A percentile compares a stretch with the other conserved stretches of the same genome.
Evolutionary conservation across 2,888 invertebrate species (phyloP).

Genomic region (Sesia apiformis): DNA sequence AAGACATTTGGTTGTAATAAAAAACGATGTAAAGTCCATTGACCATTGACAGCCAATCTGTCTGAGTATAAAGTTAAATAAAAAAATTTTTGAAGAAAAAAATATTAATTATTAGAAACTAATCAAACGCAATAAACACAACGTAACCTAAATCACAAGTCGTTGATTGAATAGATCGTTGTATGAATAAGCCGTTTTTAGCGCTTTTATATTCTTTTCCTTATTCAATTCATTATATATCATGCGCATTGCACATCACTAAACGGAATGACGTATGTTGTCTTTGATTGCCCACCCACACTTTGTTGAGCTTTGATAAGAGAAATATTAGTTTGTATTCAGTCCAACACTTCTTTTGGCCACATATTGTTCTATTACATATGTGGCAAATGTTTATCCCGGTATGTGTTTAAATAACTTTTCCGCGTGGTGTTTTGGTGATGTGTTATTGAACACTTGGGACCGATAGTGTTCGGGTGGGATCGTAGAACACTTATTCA

Average conservation of each 20-base stretch:
- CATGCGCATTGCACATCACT: background rate
- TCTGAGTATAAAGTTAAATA: no score
- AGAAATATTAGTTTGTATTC: constrained; percentile 24
- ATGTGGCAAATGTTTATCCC: background rate
- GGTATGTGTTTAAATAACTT: background rate
- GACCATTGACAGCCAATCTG: no score
- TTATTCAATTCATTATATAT: no score
- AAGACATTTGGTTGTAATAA: no score
- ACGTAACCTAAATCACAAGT: no score
- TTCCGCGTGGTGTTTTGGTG: background rate
- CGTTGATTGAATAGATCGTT: no score
- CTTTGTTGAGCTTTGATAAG: constrained; percentile 28
- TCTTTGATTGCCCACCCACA: constrained; percentile 28
- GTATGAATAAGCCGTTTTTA: no score
- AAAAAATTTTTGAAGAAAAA: no score
- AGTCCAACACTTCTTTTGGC: constrained; percentile 34
- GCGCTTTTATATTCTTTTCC: no score
- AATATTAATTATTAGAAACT: no score
- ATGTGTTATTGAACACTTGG: background rate
- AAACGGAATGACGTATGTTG: background rate
- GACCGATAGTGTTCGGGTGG: constrained; percentile 31
- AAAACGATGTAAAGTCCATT: no score
- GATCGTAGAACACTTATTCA: constrained; percentile 41
- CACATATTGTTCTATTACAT: constrained; percentile 22
- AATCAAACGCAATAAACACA: no score